phyloP scores from a whole-genome alignment of 1,140 invertebrate genomes.

The Liolophura sinensis region DNA sequence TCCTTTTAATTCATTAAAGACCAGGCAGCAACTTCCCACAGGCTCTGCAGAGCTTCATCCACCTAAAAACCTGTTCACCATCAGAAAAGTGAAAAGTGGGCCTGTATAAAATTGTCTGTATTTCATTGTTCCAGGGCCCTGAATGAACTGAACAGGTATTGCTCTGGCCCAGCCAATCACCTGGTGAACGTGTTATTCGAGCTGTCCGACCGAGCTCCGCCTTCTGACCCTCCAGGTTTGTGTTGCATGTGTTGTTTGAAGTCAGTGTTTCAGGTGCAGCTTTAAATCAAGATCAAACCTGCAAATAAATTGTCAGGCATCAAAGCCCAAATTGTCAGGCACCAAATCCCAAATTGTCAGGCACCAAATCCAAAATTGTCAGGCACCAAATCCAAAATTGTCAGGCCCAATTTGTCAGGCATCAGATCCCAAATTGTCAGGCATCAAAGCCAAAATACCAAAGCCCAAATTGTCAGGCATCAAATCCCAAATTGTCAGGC shows the following conservation, averaged over 20 bases:
- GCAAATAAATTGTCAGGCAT: too few relatives aligned
- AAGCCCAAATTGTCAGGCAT: too few relatives aligned
- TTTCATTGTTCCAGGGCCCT: conserved; percentile 41
- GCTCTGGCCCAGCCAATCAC: conserved; percentile 26
- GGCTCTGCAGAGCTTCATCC: conserved; percentile 2
- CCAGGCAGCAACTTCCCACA: neutral
- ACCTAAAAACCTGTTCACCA: neutral
- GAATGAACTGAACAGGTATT: conserved; percentile 37
- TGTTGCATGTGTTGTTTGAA: neutral
- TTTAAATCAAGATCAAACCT: neutral
- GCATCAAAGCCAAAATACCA: too few relatives aligned
- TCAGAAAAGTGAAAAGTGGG: neutral
- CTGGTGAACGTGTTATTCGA: conserved; percentile 56
- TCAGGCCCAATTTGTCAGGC: too few relatives aligned
- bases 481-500: too few relatives aligned
- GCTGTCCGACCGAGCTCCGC: conserved; percentile 34
- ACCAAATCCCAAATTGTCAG: too few relatives aligned
- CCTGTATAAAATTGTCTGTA: too few relatives aligned
- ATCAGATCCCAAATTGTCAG: too few relatives aligned
- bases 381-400: too few relatives aligned
- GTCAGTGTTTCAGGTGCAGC: neutral
- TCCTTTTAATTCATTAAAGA: too few relatives aligned
- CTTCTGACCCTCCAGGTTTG: conserved; percentile 25
- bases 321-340: too few relatives aligned
- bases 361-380: too few relatives aligned